A percentile compares a stretch with the other conserved stretches of the same genome.
These are phyloP conservation scores for Rotaria socialis DNA, from an alignment of 2,888 invertebrate species.

Conservation along the genomic window DNA sequence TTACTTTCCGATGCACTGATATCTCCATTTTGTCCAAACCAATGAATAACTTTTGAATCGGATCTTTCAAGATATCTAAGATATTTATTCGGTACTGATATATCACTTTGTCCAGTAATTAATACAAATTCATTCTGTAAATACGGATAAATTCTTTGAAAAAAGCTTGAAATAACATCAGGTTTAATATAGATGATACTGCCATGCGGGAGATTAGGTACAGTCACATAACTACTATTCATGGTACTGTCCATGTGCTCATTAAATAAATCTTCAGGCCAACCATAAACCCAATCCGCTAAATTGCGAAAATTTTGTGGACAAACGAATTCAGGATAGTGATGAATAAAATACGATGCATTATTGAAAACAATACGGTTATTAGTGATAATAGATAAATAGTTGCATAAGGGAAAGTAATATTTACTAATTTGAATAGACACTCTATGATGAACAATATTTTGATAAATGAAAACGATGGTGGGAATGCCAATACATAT, in stretches of 20 bases:
- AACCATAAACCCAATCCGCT: neutral
- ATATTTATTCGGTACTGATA: neutral
- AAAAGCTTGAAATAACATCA: neutral
- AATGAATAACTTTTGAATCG: slow-evolving; percentile 32
- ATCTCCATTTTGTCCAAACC: neutral
- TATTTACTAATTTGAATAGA: neutral
- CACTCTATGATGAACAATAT: too few relatives aligned
- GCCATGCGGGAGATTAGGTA: neutral
- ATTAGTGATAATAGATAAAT: neutral
- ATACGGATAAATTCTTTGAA: neutral
- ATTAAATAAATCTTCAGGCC: neutral
- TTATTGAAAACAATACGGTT: neutral
- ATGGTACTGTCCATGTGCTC: neutral
- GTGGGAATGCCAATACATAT: too few relatives aligned
- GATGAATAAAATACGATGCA: neutral
- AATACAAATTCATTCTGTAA: neutral
- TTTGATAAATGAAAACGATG: too few relatives aligned
- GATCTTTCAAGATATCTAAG: neutral
- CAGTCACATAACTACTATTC: neutral
- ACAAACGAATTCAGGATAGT: slow-evolving; percentile 3
- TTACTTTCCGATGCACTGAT: neutral
- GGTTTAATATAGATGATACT: neutral
- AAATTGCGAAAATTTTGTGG: slow-evolving; percentile 32
- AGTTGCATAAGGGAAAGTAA: neutral
- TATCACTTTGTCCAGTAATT: neutral